Percentiles rank a stretch among this genome's conserved stretches.
phyloP scores from a whole-genome alignment of 1,140 invertebrate species.

The Cyrtorhinus lividipennis region DNA sequence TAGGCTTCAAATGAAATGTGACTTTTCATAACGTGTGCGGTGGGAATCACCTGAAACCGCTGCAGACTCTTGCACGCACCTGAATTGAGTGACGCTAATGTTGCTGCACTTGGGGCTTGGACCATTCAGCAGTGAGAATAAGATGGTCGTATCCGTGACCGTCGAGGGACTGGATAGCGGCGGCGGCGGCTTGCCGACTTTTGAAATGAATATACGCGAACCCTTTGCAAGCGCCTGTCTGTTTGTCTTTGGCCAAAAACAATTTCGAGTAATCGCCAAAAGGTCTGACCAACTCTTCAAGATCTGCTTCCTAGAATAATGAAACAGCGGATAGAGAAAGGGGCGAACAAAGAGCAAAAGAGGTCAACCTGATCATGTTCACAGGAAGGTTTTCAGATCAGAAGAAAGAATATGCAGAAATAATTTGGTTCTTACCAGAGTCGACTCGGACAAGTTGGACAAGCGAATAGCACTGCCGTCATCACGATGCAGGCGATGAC shows the following conservation, averaged over 20 bases:
- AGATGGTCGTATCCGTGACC: constrained; percentile 97
- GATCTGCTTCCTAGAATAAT: constrained; percentile 79
- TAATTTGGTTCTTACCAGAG: no score
- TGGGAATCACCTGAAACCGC: no score
- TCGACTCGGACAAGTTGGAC: constrained; percentile 93
- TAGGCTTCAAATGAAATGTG: no score
- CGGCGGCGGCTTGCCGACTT: constrained; percentile 71
- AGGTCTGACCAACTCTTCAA: constrained; percentile 87
- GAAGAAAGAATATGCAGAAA: no score
- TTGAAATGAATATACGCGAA: no score
- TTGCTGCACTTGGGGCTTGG: constrained; percentile 51
- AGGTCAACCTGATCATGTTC: no score
- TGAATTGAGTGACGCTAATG: background rate
- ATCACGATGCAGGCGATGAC: constrained; percentile 50
- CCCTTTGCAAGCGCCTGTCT: constrained; percentile 69
- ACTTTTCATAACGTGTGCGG: no score
- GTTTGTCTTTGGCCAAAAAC: constrained; percentile 74
- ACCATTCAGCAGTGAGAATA: constrained; percentile 98
- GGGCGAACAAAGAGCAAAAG: no score
- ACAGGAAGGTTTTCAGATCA: no score
- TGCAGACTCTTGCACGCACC: no score
- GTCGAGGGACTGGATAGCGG: constrained; percentile 78
- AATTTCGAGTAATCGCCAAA: no score
- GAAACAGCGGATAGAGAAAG: no score
- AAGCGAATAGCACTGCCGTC: constrained; percentile 79